Evolutionary conservation across 1,140 invertebrate genomes (phyloP).

Genomic region (Psix sp.): DNA sequence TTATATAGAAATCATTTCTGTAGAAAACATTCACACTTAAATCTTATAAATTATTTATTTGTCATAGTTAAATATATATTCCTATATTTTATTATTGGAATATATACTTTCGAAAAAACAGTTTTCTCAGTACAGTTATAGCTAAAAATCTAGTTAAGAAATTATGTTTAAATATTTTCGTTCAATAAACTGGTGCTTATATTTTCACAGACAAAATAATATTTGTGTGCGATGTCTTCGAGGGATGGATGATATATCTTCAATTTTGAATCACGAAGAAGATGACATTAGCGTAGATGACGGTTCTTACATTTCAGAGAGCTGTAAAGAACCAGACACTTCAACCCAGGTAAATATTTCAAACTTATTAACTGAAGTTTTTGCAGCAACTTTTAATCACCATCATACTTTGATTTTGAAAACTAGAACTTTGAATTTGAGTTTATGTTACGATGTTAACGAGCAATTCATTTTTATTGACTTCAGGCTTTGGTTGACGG

Average conservation of each 20-base stretch:
- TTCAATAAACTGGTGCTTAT: too few relatives aligned
- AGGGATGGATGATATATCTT: slow-evolving; percentile 83
- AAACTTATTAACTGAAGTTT: not conserved
- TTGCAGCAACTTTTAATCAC: not conserved
- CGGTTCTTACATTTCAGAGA: slow-evolving; percentile 79
- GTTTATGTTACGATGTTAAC: slow-evolving; percentile 17
- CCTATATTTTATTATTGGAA: too few relatives aligned
- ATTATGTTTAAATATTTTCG: too few relatives aligned
- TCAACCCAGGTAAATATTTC: slow-evolving; percentile 68
- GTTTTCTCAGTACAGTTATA: too few relatives aligned
- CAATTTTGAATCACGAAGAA: slow-evolving; percentile 82
- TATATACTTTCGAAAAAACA: too few relatives aligned
- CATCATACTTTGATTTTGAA: not conserved
- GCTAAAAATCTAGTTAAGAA: too few relatives aligned
- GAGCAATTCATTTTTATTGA: slow-evolving; percentile 67
- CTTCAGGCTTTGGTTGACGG: slow-evolving; percentile 68
- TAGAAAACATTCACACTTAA: too few relatives aligned
- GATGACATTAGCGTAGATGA: slow-evolving; percentile 64
- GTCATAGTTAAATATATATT: too few relatives aligned
- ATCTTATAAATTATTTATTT: too few relatives aligned
- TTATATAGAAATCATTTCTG: too few relatives aligned
- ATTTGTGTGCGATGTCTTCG: slow-evolving; percentile 87
- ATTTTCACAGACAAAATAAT: slow-evolving; percentile 83
- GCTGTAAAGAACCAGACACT: slow-evolving; percentile 69
- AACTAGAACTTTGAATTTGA: not conserved